Base-by-base conservation (phyloP, 2,888 invertebrate species). In the Salpingus planirostris region DNA sequence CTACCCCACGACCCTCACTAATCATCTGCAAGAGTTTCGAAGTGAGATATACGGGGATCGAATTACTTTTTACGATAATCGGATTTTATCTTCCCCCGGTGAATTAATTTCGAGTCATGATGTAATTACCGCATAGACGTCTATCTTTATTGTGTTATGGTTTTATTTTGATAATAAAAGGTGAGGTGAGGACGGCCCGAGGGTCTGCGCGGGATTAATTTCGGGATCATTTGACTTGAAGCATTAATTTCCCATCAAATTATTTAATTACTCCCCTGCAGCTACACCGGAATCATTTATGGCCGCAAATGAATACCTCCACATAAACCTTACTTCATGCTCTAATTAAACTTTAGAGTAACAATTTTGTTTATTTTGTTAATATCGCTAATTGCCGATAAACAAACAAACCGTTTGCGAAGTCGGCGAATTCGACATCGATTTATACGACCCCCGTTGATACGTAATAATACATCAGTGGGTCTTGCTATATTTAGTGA, bases 31-130 rank as follows among this genome's bases (percentile, higher is more conserved):
- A 48, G 47, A 45, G 49, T 48, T 45, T 42, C 43, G 42, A 44
- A 46, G 47, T 47, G 46, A 45, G 43, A 51, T 47, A 49, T 46
- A 49, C 43, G 40, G 33, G 42, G 52, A 52, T 48, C 52, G 47
- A 46, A 47, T 52, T 50, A 46, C 50, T 52, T 52, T 53, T 53
- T 50, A 51, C 49, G 49, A 47, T 53, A 53, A 53, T 52, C 46
- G 44, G 45, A 50, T 51, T 51, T 48, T 43, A 42, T 44, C 42
- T 28, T 36, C 46, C 45, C 36, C 37, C 43, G 45, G 38, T 38
- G 47, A 51, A 49, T 49, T 51, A 51, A 51, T 51, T 49, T 46
- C 37, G 41, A 43, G 40, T 46, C 27, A 37, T 40, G 49, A 50
- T 46, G 45, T 47, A 42, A 43, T 50, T 49, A 49, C 34, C 31